A percentile compares a stretch with the other conserved stretches of the same genome.
Evolutionary conservation across 1,140 invertebrate genomes (phyloP).

Genomic region (Drosophila dunni): DNA sequence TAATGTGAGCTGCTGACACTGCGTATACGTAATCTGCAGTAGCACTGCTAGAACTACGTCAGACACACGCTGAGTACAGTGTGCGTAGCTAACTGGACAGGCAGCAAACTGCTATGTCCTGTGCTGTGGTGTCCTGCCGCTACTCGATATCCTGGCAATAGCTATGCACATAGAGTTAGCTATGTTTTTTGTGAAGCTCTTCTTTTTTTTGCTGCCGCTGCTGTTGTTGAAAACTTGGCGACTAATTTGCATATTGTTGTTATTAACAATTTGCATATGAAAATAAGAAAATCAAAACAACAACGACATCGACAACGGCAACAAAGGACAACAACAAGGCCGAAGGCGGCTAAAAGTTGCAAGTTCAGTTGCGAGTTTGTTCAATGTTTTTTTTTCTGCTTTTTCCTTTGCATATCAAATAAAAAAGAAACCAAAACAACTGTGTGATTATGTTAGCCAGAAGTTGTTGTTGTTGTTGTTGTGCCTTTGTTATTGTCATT

Average conservation of each 20-base stretch:
- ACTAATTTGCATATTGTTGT: conserved; percentile 41
- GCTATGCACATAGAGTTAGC: conserved; percentile 12
- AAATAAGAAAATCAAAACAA: conserved; percentile 29
- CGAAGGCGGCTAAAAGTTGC: conserved; percentile 5
- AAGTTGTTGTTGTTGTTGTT: conserved; percentile 22
- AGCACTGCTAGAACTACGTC: not conserved
- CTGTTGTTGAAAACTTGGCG: conserved; percentile 16
- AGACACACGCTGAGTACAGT: not conserved
- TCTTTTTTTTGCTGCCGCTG: not conserved
- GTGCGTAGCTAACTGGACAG: too few species aligned
- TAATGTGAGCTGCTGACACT: not conserved
- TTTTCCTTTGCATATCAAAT: conserved; percentile 7
- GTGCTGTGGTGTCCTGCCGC: not conserved
- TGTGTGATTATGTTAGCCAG: not conserved
- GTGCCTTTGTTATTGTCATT: conserved; percentile 5
- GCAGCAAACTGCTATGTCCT: not conserved
- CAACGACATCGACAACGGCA: not conserved
- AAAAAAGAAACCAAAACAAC: conserved; percentile 1
- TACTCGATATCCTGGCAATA: conserved; percentile 7
- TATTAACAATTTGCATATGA: conserved; percentile 51
- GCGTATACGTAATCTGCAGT: conserved; percentile 27
- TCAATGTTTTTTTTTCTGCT: conserved; percentile 6
- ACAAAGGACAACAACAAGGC: not conserved
- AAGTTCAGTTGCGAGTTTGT: conserved; percentile 7
- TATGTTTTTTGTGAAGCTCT: not conserved